Base-by-base conservation (phyloP, 2,113 vertebrate species). In the Cochlearius cochlearius region DNA sequence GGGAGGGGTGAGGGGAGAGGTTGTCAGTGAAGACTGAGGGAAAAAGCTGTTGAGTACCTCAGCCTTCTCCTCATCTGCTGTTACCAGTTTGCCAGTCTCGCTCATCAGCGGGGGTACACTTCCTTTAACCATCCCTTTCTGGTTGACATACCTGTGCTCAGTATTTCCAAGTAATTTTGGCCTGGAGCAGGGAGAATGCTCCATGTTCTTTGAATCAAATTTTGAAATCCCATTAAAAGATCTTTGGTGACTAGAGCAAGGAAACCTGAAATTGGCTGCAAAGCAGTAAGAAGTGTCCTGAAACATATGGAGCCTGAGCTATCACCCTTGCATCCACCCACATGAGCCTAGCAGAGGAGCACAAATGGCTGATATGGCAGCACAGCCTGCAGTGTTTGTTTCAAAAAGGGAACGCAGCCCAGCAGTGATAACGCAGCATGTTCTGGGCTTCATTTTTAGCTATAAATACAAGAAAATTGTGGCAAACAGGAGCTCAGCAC, bases 361-460 rank as follows among this genome's bases (percentile, higher is more conserved):
- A 27, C 7, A 8, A 55, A 60, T 8, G 34, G 29, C n/a, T 55
- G 59, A 50, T 27, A 17, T 0, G 0, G 27, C 32, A n/a, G 36
- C 55, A 32, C 27, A 50, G 60, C 15, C 79, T 47, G 50, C 66
- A 47, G 55, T 2, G 9, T 26, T 75, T 29, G 12, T n/a, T 75
- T 67, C 58, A 22, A 38, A 53, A 58, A 5, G n/a, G 39, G 50
- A 84, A 25, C 47, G 55, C 62, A 90, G 30, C 41, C 38, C 62
- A 72, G 72, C 45, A 81, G 27, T 12, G 34, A 55, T 6, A 59
- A 29, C 5, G 5, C 60, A 75, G 52, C 3, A 1, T 9, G 11
- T 49, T 68, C 69, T 15, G 50, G n/a, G 19, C 26, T 78, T 78
- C 7, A 3, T 23, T 36, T 89, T 72, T 36, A 67, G 17, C 1